These are phyloP conservation scores for Chinchilla lanigera DNA, from an alignment of 2,113 vertebrate genomes.

Conservation along the genomic window DNA sequence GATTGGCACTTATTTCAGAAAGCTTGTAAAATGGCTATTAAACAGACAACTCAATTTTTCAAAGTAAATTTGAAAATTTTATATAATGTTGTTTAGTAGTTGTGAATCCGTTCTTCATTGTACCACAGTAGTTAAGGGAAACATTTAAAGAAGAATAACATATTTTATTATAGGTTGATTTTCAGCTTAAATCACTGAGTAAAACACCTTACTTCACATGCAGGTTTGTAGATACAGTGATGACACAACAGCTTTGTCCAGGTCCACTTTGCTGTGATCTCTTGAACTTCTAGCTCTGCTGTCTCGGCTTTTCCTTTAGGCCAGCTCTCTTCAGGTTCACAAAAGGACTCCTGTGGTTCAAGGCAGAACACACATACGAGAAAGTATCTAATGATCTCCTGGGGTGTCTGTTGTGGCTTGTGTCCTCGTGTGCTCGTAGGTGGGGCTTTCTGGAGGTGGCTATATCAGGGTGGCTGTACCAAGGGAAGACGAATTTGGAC, in stretches of 20 bases:
- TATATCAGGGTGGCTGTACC: not conserved
- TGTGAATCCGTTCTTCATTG: not conserved
- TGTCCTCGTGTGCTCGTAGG: not conserved
- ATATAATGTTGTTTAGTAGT: not conserved
- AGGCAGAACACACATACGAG: not conserved
- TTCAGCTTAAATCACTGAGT: not conserved
- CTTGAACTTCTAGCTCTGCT: not conserved
- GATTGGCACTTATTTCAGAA: not conserved
- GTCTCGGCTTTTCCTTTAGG: not conserved
- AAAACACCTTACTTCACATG: not conserved
- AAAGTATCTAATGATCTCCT: not conserved
- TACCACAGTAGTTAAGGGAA: not conserved
- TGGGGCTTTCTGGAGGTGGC: not conserved
- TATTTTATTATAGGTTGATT: not conserved
- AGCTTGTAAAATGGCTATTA: not conserved
- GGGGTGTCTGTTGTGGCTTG: not conserved
- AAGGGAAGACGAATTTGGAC: not conserved
- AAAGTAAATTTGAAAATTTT: slow-evolving; percentile 35
- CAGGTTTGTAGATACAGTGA: not conserved
- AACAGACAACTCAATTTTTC: not conserved
- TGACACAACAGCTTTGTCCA: not conserved
- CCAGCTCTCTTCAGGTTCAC: not conserved
- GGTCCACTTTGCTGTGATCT: not conserved
- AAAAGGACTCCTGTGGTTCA: not conserved
- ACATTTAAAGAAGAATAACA: not conserved